Base-by-base conservation (phyloP, 2,113 vertebrate genomes). In the Chauna torquata region DNA sequence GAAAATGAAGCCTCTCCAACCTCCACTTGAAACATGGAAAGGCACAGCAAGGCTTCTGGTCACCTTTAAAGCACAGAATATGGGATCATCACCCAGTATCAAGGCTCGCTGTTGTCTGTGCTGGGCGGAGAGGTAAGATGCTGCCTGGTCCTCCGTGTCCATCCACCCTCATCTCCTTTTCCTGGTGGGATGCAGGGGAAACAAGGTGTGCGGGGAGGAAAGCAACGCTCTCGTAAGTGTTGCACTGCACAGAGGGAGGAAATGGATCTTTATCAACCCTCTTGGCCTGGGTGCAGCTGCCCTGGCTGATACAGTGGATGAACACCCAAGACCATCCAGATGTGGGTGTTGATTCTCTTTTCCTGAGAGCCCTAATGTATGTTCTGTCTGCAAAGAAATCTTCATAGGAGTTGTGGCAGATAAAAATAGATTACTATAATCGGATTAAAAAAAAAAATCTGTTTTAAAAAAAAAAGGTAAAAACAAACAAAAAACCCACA, bases 1-100 rank as follows among this genome's bases (percentile, higher is more conserved):
- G 42, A 9, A 69, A 34, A 50, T 7, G 3, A 55, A 42, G 2
- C 17, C 30, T 34, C 47, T 65, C 11, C 44, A 47, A 6, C 15
- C 40, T 28, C 18, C 54, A 36, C 25, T 12, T 2, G 1, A 23
- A 38, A 15, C 5, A 3, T 62, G 45, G 52, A 44, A 52, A 7
- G 38, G 23, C 27, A 20, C 13, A 59, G 16, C 17, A 17, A 27
- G 34, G 16, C 16, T 22, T 36, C 70, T 27, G 64, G 44, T 62
- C 28, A 17, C 16, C 7, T 38, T 76, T 36, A 4, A 69, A 69
- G 49, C 22, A 10, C 15, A 44, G 50, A 54, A 54, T 22, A 3
- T 2, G 15, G 20, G 34, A 30, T 16, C 0, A 2, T 2, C 14
- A 54, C 15, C 40, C 34, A 15, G 20, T n/a, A 23, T 22, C 58